A percentile compares a stretch with the other conserved stretches of the same genome.
These are phyloP conservation scores for Nemotelus nigrinus DNA, from an alignment of 2,888 invertebrate genomes.

Conservation along the genomic window DNA sequence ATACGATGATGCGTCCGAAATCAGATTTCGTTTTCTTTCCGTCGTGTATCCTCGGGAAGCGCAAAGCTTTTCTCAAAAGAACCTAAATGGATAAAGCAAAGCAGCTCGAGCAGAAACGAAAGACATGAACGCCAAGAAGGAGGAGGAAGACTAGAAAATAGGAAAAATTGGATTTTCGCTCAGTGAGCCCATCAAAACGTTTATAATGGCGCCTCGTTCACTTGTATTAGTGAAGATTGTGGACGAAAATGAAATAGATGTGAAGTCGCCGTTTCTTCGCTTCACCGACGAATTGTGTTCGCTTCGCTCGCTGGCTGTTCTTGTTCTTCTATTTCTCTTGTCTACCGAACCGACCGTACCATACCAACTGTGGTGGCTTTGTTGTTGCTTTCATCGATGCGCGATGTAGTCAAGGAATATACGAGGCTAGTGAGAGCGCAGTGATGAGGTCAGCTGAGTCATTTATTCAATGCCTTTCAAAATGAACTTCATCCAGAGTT, in stretches of 20 bases:
- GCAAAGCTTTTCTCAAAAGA: slow-evolving; percentile 9
- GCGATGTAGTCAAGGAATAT: too few species aligned
- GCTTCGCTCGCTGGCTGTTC: neutral
- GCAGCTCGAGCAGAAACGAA: neutral
- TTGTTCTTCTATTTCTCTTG: neutral
- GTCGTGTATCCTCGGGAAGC: neutral
- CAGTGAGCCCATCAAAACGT: slow-evolving; percentile 17
- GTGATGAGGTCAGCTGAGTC: slow-evolving; percentile 33
- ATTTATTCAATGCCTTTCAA: neutral
- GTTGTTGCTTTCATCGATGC: neutral
- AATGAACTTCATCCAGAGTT: neutral
- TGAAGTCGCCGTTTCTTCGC: neutral
- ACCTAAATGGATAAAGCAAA: neutral
- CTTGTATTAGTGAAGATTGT: neutral
- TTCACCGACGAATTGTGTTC: neutral
- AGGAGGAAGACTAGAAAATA: slow-evolving; percentile 27
- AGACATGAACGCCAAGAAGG: neutral
- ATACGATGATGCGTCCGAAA: slow-evolving; percentile 12
- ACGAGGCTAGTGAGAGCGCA: neutral
- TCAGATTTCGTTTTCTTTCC: slow-evolving; percentile 1
- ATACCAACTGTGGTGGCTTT: neutral
- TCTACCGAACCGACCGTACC: neutral
- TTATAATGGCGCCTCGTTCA: slow-evolving; percentile 33
- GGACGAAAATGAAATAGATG: neutral
- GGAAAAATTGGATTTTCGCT: slow-evolving; percentile 38